Evolutionary conservation across 2,888 invertebrate genomes (phyloP), one percentile per base, ranked within the genome.

Genomic region (Dromius quadrimaculatus): DNA sequence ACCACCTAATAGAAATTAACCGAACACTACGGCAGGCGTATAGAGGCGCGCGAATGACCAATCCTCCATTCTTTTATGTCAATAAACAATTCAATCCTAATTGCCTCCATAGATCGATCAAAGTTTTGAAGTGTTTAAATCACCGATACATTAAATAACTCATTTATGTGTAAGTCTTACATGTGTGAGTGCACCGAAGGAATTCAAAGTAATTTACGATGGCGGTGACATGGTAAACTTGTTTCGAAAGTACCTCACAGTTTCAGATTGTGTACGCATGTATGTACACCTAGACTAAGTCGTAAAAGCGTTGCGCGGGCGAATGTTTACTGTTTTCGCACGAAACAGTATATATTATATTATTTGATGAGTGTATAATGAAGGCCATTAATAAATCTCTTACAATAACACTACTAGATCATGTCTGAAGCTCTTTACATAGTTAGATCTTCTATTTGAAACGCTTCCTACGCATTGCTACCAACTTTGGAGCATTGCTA

Each of bases 181-280:
- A 13, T 47, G 47, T 47, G 9, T 32, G 50, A 32, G 50, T 54
- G 50, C 50, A 54, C 28, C 50, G 50, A 28, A 54, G 50, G 61
- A 61, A 61, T 61, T 61, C 34, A 22, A 8, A 61, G 61, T 41
- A 41, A 61, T 61, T 61, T 36, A 61, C 41, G 61, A 41, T 41
- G 36, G 22, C 38, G 41, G 41, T 61, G 61, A 61, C 61, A 61
- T 61, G 61, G 34, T 61, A 61, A 61, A 61, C 61, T 61, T 61
- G 61, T 61, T 61, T 38, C 38, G 61, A 61, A 61, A 61, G 61
- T 61, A 22, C 23, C 38, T 9, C 23, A 54, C 50, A 28, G 23
- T 28, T 9, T 9, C 50, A 47, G 47, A 22, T 41, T 41, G 41
- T 41, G 2, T 17, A n/a, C n/a, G n/a, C n/a, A n/a, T n/a, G n/a